These are phyloP conservation scores for Amyelois transitella DNA, from an alignment of 1,140 invertebrate species.

Conservation along the genomic window DNA sequence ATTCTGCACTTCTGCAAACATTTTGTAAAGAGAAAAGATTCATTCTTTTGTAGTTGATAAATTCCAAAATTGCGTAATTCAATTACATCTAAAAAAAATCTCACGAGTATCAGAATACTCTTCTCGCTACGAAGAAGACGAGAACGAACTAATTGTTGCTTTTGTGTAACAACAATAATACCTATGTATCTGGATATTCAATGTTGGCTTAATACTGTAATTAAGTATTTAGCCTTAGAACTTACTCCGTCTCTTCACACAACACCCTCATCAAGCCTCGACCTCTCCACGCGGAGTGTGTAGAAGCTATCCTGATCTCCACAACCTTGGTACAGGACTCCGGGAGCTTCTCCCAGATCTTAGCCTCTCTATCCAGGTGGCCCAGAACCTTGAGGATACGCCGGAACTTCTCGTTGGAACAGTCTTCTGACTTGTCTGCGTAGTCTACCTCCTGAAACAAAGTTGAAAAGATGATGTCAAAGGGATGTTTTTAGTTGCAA, in stretches of 20 bases:
- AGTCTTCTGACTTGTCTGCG: slow-evolving; percentile 65
- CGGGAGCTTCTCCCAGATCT: slow-evolving; percentile 75
- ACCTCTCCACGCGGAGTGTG: slow-evolving; percentile 78
- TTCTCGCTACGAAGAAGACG: too few species aligned
- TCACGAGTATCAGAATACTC: too few species aligned
- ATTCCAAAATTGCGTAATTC: too few species aligned
- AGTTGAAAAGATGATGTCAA: slow-evolving; percentile 20
- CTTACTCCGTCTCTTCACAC: slow-evolving; percentile 79
- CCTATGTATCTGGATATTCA: too few species aligned
- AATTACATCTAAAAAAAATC: too few species aligned
- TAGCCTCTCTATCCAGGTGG: slow-evolving; percentile 75
- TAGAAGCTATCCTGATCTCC: slow-evolving; percentile 80
- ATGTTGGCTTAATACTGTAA: too few species aligned
- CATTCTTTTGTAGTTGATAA: too few species aligned
- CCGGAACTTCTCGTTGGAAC: slow-evolving; percentile 76
- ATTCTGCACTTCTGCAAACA: too few species aligned
- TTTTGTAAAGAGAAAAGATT: too few species aligned
- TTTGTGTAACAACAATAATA: too few species aligned
- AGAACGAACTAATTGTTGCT: too few species aligned
- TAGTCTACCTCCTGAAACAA: slow-evolving; percentile 42
- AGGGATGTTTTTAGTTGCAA: neutral
- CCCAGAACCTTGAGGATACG: slow-evolving; percentile 78
- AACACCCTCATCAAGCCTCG: slow-evolving; percentile 79
- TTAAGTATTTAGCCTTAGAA: slow-evolving; percentile 3
- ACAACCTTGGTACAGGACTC: slow-evolving; percentile 72